Percentiles rank a stretch among this genome's conserved stretches.
phyloP scores from a whole-genome alignment of 1,140 invertebrate species.

The Amyelois transitella region DNA sequence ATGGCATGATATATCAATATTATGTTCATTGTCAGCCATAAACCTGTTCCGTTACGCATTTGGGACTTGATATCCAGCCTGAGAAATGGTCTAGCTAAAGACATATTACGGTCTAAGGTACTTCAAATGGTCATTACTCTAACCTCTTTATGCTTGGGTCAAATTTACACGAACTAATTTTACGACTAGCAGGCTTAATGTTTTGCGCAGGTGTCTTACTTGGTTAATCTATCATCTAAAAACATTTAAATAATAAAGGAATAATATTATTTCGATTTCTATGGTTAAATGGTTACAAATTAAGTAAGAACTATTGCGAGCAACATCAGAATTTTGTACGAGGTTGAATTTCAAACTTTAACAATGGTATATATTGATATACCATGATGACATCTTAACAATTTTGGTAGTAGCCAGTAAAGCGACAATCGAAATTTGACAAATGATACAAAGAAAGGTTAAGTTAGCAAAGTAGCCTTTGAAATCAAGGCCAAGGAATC shows the following conservation, averaged over 20 bases:
- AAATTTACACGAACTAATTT: background rate
- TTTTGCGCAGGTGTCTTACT: too few species aligned
- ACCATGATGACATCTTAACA: too few species aligned
- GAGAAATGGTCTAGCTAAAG: background rate
- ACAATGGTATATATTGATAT: too few species aligned
- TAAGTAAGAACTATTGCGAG: too few species aligned
- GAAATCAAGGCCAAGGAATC: background rate
- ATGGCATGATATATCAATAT: background rate
- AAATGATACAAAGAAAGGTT: background rate
- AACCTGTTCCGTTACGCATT: background rate
- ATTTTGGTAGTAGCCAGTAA: background rate
- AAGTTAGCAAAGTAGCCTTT: background rate
- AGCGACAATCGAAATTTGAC: background rate
- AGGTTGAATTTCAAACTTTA: too few species aligned
- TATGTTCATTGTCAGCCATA: background rate
- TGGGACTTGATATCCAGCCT: background rate
- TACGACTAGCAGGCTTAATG: too few species aligned
- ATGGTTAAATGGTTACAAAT: too few species aligned
- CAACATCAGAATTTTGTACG: too few species aligned
- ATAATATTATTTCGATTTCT: too few species aligned
- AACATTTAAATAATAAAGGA: too few species aligned
- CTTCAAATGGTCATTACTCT: background rate
- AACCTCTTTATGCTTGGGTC: background rate
- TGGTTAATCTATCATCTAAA: too few species aligned
- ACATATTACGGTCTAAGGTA: background rate